Evolutionary conservation across 2,113 vertebrate species (phyloP), one percentile per base, ranked within the genome.

Genomic region (Catharus bicknelli): DNA sequence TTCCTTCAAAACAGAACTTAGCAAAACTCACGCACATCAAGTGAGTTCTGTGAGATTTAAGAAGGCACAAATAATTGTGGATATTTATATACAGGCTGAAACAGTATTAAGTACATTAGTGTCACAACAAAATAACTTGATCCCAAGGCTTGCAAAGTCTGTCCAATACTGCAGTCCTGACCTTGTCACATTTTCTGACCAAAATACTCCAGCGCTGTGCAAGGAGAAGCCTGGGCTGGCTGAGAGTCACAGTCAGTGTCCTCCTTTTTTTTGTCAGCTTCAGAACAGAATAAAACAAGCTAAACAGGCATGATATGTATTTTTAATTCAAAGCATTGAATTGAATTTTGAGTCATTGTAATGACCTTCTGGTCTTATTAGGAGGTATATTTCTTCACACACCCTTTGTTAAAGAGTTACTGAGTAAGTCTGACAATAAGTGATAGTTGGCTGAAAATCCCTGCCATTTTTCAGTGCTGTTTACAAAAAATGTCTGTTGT

Each of bases 321-420:
- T 95, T 96, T 62, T 61, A 94, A 30, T 92, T 87, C 21, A 42
- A 81, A 96, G 34, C 34, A 72, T 4, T 63, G 25, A 90, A 85
- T 3, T 75, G 69, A 83, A 73, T 78, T 83, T 90, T 69, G 84
- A 92, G 69, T n/a, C 7, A 68, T 20, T 50, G 11, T 16, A 93
- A 54, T 12, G 25, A 79, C 59, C 68, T 87, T 91, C 32, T 50
- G 45, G 48, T 54, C 12, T 59, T 92, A 81, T 67, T 82, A 74
- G 45, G 64, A 79, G 23, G 5, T 16, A 26, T n/a, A 69, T 95
- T 68, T 77, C 38, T 47, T 94, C 19, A 89, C 16, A 51, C 3
- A 50, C 23, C 21, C 13, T 92, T 94, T 88, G 59, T 79, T 73
- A 84, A 91, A 81, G 62, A 29, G 53, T 57, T 53, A 36, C 76